A percentile compares a stretch with the other conserved stretches of the same genome.
Evolutionary conservation across 2,113 vertebrate genomes (phyloP).

Genomic region (Anser cygnoides): DNA sequence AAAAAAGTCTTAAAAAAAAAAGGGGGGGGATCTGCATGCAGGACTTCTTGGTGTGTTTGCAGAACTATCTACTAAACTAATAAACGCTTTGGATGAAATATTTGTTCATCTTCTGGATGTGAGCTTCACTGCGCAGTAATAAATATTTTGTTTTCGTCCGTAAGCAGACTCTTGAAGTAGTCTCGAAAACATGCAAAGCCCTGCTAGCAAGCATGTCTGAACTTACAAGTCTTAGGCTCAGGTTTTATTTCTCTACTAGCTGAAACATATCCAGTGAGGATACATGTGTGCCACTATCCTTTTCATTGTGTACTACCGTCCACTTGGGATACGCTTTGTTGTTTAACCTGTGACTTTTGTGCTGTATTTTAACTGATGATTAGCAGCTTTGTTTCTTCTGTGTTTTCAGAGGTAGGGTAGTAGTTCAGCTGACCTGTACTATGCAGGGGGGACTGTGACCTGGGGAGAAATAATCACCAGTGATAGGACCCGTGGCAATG

Average conservation of each 20-base stretch:
- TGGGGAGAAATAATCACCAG: background rate
- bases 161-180: background rate
- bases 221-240: background rate
- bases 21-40: background rate
- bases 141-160: background rate
- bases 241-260: background rate
- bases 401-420: background rate
- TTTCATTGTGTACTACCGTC: accelerated
- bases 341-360: background rate
- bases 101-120: background rate
- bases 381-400: background rate
- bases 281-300: background rate
- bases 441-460: accelerated
- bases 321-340: no score
- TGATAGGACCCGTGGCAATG: no score
- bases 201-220: background rate
- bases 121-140: background rate
- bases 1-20: background rate
- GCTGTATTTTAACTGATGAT: background rate
- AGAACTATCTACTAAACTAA: background rate
- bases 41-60: background rate
- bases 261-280: background rate
- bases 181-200: background rate
- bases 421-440: no score
- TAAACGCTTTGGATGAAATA: background rate